These are phyloP conservation scores for Xiphorhynchus elegans DNA, from an alignment of 2,113 vertebrate genomes.

Conservation along the genomic window DNA sequence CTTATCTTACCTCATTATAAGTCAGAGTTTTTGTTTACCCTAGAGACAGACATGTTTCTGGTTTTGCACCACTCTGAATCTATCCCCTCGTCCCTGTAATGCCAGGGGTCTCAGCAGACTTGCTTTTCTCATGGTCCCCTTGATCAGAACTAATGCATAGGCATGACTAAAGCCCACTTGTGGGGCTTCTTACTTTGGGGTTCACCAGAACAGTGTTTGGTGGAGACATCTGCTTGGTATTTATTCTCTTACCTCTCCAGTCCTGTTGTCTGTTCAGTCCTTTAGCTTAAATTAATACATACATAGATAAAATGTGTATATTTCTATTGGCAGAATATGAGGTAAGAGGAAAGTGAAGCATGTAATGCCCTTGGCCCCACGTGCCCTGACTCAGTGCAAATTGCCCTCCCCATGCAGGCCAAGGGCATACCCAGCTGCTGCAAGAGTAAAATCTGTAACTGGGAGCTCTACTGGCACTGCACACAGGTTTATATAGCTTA, in stretches of 20 bases:
- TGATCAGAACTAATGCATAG: not conserved
- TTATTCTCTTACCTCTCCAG: not conserved
- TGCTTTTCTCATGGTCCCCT: not conserved
- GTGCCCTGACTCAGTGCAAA: accelerated
- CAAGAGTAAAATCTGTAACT: not conserved
- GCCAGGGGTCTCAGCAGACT: not conserved
- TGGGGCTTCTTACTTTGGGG: not conserved
- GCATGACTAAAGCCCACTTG: accelerated
- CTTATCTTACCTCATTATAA: not conserved
- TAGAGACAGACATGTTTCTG: not conserved
- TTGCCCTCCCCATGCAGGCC: not conserved
- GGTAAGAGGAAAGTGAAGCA: not conserved
- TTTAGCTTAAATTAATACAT: not conserved
- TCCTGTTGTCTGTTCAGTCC: not conserved
- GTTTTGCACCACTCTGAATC: not conserved
- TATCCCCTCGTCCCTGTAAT: accelerated
- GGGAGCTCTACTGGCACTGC: not conserved
- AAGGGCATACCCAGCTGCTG: not conserved
- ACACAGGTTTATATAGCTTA: accelerated
- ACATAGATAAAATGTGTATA: not conserved
- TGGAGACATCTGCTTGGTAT: not conserved
- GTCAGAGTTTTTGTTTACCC: not conserved
- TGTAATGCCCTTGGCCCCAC: not conserved
- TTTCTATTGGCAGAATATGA: not conserved
- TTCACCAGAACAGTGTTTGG: not conserved